These are phyloP conservation scores for Digitonthophagus gazella DNA, from an alignment of 2,888 invertebrate genomes.

Conservation along the genomic window DNA sequence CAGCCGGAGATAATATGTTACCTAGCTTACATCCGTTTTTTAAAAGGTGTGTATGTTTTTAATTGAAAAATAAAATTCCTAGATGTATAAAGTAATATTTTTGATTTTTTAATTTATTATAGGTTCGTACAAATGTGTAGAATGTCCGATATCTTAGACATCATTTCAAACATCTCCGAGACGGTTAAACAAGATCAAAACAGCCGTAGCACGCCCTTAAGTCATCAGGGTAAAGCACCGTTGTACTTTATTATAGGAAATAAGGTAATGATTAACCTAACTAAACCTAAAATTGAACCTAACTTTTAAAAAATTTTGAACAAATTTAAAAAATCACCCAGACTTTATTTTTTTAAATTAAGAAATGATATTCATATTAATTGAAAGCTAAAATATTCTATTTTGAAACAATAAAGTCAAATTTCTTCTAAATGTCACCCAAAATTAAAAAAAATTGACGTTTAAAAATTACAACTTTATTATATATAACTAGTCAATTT, in stretches of 20 bases:
- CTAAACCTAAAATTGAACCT: no score
- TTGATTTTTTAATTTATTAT: slow-evolving; percentile 26
- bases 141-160: slow-evolving; percentile 46
- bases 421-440: no score
- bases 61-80: not conserved
- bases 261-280: slow-evolving; percentile 54
- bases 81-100: not conserved
- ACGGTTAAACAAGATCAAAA: slow-evolving; percentile 42
- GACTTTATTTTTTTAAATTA: no score
- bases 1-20: slow-evolving; percentile 53
- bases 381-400: no score
- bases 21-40: slow-evolving; percentile 59
- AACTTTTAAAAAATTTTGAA: no score
- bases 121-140: slow-evolving; percentile 46
- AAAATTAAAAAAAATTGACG: no score
- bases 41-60: slow-evolving; percentile 52
- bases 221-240: slow-evolving; percentile 47
- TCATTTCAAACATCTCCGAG: slow-evolving; percentile 45
- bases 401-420: no score
- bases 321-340: no score
- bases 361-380: no score
- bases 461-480: no score
- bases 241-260: slow-evolving; percentile 53
- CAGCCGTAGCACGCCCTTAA: slow-evolving; percentile 47
- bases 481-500: no score